These are phyloP conservation scores for Drosophila rellima DNA, from an alignment of 2,888 invertebrate genomes.

Conservation along the genomic window DNA sequence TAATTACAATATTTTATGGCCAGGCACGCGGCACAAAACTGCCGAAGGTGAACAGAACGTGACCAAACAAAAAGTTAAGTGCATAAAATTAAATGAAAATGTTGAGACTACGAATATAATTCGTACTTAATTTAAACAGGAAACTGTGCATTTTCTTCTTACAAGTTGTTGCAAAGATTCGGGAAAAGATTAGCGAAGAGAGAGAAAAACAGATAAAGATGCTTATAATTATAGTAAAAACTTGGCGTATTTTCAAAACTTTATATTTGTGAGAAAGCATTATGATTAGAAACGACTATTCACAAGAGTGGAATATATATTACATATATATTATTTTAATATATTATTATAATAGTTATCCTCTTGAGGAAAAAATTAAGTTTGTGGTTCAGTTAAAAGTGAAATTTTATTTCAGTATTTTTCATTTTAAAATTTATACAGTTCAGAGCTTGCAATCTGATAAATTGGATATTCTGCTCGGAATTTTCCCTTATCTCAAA, in stretches of 20 bases:
- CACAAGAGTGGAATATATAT: no score
- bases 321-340: no score
- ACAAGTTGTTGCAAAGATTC: neutral
- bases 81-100: conserved; percentile 29
- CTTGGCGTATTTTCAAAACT: neutral
- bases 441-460: no score
- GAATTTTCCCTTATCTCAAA: no score
- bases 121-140: conserved; percentile 20
- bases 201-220: neutral
- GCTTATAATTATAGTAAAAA: neutral
- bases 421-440: no score
- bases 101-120: conserved; percentile 8
- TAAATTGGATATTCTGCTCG: no score
- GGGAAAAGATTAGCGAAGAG: neutral
- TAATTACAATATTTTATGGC: conserved; percentile 73
- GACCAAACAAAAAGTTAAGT: conserved; percentile 33
- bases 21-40: conserved; percentile 45
- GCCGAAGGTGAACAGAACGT: conserved; percentile 45
- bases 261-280: neutral
- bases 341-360: no score
- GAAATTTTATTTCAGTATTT: no score
- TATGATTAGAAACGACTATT: no score
- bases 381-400: no score
- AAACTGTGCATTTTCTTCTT: conserved; percentile 6
- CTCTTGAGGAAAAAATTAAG: no score